Evolutionary conservation across 2,113 vertebrate species (phyloP).

Genomic region (Taurulus bubalis): DNA sequence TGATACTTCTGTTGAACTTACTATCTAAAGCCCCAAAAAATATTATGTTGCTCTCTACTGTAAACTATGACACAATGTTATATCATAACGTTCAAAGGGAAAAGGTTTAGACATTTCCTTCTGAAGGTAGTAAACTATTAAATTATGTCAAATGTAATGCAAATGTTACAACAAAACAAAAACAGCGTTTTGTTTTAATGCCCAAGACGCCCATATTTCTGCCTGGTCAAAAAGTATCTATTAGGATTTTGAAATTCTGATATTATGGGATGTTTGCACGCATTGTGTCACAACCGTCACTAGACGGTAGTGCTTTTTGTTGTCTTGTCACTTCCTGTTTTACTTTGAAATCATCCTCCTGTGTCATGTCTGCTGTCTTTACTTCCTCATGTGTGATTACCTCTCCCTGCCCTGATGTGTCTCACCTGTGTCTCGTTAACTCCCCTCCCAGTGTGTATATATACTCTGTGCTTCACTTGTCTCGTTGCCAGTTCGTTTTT

Average conservation of each 20-base stretch:
- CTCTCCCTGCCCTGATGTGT: too few species aligned
- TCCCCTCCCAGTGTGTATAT: too few species aligned
- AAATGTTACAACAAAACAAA: background rate
- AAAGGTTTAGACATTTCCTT: background rate
- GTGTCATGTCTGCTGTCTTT: too few species aligned
- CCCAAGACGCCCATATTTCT: background rate
- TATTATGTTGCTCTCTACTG: slow-evolving; percentile 22
- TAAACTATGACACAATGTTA: background rate
- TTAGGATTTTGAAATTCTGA: background rate
- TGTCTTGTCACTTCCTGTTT: too few species aligned
- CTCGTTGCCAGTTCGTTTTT: too few species aligned
- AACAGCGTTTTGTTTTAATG: background rate
- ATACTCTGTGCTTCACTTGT: too few species aligned
- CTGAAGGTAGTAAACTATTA: background rate
- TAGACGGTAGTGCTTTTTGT: too few species aligned
- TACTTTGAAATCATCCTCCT: too few species aligned
- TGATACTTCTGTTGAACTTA: background rate
- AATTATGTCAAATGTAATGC: background rate
- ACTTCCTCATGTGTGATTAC: too few species aligned
- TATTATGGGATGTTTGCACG: slow-evolving; percentile 44
- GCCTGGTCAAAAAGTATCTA: background rate
- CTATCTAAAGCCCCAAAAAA: background rate
- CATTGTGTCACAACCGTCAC: too few species aligned
- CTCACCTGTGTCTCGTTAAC: too few species aligned
- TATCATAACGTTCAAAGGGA: background rate